Base-by-base conservation (phyloP, 2,797 vertebrate genomes). In the Diglossa cyanea region DNA sequence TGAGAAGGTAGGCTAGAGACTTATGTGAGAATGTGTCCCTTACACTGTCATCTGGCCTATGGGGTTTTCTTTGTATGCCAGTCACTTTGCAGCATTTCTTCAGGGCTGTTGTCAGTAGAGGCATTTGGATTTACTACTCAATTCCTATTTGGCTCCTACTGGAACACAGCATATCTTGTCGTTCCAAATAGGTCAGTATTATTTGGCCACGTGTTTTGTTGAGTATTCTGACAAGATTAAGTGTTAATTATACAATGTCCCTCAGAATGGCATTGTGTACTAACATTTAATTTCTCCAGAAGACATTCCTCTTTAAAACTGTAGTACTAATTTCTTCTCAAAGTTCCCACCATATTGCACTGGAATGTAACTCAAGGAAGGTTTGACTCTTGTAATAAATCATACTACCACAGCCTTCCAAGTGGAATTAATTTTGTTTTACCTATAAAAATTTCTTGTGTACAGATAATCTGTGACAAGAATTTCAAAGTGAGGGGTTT, bases 1-100 rank as follows among this genome's bases (percentile, higher is more conserved):
- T 97, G 99, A 99, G 98, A 99, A 99, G 99, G 99, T 99, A 99
- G 97, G 99, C 96, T 97, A 95, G 96, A 95, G 95, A 95, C 76
- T 68, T 83, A n/a, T 0, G 17, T 83, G 90, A 97, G 93, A 96
- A 84, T 39, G 40, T 80, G 37, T 81, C 81, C 76, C 55, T 90
- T 88, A 13, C 3, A 0, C 26, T 94, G 79, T 71, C 90, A 35
- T 18, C 82, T 51, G 77, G 53, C 78, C 75, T 26, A 3, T 51
- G 81, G 75, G 61, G 35, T 57, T 89, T 83, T 66, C 62, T 74
- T 57, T 53, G 3, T n/a, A 2, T 7, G 33, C 73, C 40, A 9
- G 2, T 88, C 9, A 17, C 75, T 65, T 78, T 6, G 14, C 57
- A 48, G 66, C 47, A 9, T 75, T 78, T 84, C 79, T 61, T 35